Percentiles rank a stretch among this genome's conserved stretches.
phyloP scores from a whole-genome alignment of 1,140 invertebrate species.

The Frieseomelitta varia region DNA sequence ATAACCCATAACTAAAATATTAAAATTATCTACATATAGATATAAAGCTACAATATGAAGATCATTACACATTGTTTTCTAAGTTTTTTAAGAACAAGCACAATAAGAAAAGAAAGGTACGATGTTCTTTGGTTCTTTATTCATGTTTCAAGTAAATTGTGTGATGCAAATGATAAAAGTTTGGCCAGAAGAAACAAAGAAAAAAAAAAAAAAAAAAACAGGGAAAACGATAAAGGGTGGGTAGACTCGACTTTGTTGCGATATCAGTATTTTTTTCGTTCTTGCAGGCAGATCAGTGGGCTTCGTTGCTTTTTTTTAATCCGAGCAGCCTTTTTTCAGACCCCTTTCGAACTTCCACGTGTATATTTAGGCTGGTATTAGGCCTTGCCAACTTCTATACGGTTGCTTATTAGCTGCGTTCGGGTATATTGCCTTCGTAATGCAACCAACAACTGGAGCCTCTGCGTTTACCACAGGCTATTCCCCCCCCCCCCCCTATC shows the following conservation, averaged over 20 bases:
- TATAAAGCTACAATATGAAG: no score
- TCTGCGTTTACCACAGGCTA: conserved; percentile 11
- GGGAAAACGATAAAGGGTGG: background rate
- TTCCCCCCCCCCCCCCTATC: conserved; percentile 7
- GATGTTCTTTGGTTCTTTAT: no score
- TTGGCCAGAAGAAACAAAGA: background rate
- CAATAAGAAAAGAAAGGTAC: no score
- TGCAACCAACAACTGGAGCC: conserved; percentile 51
- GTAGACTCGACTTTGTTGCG: conserved; percentile 26
- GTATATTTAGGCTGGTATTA: conserved; percentile 73
- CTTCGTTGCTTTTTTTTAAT: conserved; percentile 64
- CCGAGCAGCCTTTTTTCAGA: conserved; percentile 53
- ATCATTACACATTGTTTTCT: no score
- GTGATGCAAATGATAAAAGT: background rate
- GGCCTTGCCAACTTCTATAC: conserved; percentile 55
- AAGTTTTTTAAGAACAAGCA: no score
- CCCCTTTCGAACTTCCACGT: conserved; percentile 44
- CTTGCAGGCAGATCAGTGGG: conserved; percentile 40
- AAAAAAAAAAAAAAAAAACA: background rate
- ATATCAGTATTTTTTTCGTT: conserved; percentile 56
- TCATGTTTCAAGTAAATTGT: no score
- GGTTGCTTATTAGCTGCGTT: conserved; percentile 70
- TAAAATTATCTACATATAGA: no score
- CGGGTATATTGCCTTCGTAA: conserved; percentile 64
- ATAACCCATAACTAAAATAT: no score